phyloP scores from a whole-genome alignment of 2,113 vertebrate genomes.

The Mirza zaza region DNA sequence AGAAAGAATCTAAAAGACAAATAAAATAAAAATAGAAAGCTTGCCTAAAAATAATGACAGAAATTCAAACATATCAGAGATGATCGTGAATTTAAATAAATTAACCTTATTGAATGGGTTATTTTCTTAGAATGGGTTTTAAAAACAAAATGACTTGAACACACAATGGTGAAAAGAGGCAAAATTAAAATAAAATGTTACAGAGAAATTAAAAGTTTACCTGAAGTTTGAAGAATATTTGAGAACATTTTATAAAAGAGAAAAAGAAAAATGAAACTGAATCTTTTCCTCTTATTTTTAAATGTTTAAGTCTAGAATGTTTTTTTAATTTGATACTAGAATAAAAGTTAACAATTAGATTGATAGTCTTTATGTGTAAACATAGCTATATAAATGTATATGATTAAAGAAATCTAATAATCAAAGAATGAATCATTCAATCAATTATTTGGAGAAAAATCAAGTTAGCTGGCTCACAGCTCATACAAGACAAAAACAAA shows the following conservation, averaged over 20 bases:
- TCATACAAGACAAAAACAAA: not conserved
- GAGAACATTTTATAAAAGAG: not conserved
- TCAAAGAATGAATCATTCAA: not conserved
- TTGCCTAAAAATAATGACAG: not conserved
- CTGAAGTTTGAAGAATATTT: slow-evolving; percentile 3
- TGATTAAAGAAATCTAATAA: not conserved
- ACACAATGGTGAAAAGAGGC: not conserved
- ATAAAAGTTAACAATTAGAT: not conserved
- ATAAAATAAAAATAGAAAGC: not conserved
- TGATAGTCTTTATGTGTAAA: not conserved
- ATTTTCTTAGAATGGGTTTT: not conserved
- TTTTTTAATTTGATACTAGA: not conserved
- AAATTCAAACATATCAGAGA: not conserved
- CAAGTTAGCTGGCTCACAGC: not conserved
- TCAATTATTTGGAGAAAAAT: not conserved
- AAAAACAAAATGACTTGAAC: not conserved
- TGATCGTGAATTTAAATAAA: not conserved
- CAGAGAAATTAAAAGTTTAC: not conserved
- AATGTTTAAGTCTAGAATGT: not conserved
- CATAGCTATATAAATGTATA: not conserved
- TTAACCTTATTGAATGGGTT: not conserved
- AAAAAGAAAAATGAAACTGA: not conserved
- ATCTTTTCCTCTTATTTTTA: not conserved
- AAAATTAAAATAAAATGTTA: not conserved
- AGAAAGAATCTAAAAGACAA: not conserved